phyloP scores from a whole-genome alignment of 2,888 invertebrate genomes.

The Allophyes oxyacanthae region DNA sequence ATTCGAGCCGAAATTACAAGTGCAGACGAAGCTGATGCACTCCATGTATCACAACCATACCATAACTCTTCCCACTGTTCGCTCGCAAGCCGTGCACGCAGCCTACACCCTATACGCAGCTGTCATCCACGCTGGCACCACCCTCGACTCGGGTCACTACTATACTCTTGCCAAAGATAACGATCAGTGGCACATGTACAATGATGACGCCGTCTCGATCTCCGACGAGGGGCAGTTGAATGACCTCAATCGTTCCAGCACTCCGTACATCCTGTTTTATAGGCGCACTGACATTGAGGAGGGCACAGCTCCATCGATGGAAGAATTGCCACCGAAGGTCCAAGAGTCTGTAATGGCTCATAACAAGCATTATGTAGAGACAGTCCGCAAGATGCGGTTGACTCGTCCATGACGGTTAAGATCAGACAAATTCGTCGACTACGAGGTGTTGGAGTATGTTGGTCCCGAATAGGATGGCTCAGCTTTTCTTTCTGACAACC shows the following conservation, averaged over 20 bases:
- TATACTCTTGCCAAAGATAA: constrained; percentile 94
- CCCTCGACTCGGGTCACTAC: constrained; percentile 96
- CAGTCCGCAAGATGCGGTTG: constrained; percentile 65
- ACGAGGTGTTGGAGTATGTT: constrained; percentile 66
- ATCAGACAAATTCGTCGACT: constrained; percentile 70
- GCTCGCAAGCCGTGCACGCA: constrained; percentile 70
- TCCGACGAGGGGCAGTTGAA: constrained; percentile 90
- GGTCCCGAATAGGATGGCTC: constrained; percentile 47
- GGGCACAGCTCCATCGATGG: constrained; percentile 67
- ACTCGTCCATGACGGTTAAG: constrained; percentile 76
- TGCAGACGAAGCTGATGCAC: constrained; percentile 94
- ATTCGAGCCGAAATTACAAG: constrained; percentile 85
- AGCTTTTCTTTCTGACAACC: constrained; percentile 27
- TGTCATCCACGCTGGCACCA: constrained; percentile 95
- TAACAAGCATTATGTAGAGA: constrained; percentile 77
- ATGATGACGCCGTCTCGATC: constrained; percentile 92
- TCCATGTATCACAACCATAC: constrained; percentile 90
- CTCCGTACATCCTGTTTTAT: constrained; percentile 96
- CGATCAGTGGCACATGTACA: constrained; percentile 94
- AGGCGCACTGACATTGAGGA: constrained; percentile 82
- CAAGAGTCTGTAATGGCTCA: constrained; percentile 73
- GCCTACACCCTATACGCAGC: constrained; percentile 94
- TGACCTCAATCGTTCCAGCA: constrained; percentile 91
- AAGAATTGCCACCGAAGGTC: constrained; percentile 73
- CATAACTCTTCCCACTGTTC: constrained; percentile 83